A percentile compares a stretch with the other conserved stretches of the same genome.
Evolutionary conservation across 92 coral and sea anemone species (phyloP).

Genomic region (Montipora capitata): DNA sequence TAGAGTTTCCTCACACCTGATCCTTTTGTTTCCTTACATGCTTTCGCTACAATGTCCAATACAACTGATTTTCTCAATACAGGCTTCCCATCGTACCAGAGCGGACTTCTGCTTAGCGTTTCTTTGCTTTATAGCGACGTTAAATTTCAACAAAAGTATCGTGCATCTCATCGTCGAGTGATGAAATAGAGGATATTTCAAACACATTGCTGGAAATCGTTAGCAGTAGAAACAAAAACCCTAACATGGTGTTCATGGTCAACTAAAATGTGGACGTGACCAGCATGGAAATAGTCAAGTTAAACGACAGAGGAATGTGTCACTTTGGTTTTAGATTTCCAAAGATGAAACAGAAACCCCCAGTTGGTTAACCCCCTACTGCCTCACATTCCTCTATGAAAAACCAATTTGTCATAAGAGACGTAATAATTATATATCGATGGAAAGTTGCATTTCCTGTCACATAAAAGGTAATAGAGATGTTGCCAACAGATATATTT

Average conservation of each 20-base stretch:
- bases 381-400: too few relatives aligned
- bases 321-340: too few relatives aligned
- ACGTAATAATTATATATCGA: conserved; percentile 14
- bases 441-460: conserved; percentile 33
- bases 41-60: conserved; percentile 34
- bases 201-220: conserved; percentile 2
- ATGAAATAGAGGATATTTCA: conserved; percentile 21
- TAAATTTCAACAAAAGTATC: conserved; percentile 13
- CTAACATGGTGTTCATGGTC: conserved; percentile 13
- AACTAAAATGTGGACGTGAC: not conserved
- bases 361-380: too few relatives aligned
- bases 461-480: conserved; percentile 18
- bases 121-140: conserved; percentile 7
- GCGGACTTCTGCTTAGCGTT: conserved; percentile 43
- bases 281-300: not conserved
- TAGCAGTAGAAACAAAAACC: not conserved
- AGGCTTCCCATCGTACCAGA: conserved; percentile 57
- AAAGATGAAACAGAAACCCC: too few relatives aligned
- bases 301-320: too few relatives aligned
- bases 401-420: conserved; percentile 18
- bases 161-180: conserved; percentile 58
- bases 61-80: conserved; percentile 31
- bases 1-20: conserved; percentile 70
- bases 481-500: not conserved
- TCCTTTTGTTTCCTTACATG: conserved; percentile 57